Percentiles rank a stretch among this genome's conserved stretches.
Evolutionary conservation across 2,888 invertebrate genomes (phyloP).

Genomic region (Andrena marginata): DNA sequence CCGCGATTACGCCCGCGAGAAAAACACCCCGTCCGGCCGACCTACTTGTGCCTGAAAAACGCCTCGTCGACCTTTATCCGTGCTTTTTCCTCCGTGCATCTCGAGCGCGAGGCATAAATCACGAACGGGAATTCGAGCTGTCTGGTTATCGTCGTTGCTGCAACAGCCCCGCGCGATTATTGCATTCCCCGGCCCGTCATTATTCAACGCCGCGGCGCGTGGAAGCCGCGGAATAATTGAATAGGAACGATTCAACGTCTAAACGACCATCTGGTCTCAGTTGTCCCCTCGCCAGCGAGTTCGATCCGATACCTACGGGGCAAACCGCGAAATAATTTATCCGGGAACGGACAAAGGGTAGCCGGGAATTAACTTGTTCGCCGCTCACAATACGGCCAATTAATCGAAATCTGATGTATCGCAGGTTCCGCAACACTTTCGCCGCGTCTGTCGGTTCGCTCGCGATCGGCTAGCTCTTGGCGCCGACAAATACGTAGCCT

Average conservation of each 20-base stretch:
- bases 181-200: neutral
- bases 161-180: neutral
- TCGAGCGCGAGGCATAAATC: neutral
- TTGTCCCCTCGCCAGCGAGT: constrained; percentile 4
- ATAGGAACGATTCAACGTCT: constrained; percentile 16
- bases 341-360: constrained; percentile 52
- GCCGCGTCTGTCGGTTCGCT: constrained; percentile 52
- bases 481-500: neutral
- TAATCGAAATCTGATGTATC: constrained; percentile 75
- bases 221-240: constrained; percentile 24
- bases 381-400: constrained; percentile 69
- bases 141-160: neutral
- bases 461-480: constrained; percentile 35
- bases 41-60: neutral
- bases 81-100: neutral
- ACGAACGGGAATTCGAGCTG: neutral
- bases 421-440: constrained; percentile 60
- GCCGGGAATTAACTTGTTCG: constrained; percentile 62
- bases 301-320: constrained; percentile 23
- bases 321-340: constrained; percentile 53
- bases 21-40: neutral
- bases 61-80: no score
- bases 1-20: neutral
- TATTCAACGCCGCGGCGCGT: neutral
- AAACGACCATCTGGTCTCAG: constrained; percentile 14